Evolutionary conservation across 2,888 invertebrate genomes (phyloP).

Genomic region (Halictus ligatus): DNA sequence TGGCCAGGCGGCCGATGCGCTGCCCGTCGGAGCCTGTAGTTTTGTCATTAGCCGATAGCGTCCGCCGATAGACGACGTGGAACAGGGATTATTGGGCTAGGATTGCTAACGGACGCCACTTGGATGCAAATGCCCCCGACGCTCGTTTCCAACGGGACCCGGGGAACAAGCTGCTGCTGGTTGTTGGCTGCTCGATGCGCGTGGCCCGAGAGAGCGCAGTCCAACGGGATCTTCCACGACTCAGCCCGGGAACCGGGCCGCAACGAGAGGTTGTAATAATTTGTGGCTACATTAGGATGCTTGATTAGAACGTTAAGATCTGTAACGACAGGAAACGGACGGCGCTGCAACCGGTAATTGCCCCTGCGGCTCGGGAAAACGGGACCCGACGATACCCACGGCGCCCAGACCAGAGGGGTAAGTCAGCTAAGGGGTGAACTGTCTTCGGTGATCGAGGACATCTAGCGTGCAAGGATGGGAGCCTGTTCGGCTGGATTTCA

Average conservation of each 20-base stretch:
- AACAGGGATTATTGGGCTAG: conserved; percentile 83
- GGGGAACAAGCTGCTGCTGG: conserved; percentile 62
- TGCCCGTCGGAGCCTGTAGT: conserved; percentile 82
- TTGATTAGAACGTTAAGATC: conserved; percentile 63
- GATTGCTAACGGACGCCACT: conserved; percentile 81
- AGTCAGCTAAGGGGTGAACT: neutral
- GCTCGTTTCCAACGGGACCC: conserved; percentile 26
- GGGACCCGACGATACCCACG: neutral
- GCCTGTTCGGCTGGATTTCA: neutral
- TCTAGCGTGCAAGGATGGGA: neutral
- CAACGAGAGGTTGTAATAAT: conserved; percentile 60
- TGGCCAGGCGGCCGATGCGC: conserved; percentile 57
- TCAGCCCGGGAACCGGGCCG: neutral
- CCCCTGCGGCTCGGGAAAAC: conserved; percentile 24
- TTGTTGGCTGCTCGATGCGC: conserved; percentile 78
- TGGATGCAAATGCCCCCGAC: conserved; percentile 81
- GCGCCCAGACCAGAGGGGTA: neutral
- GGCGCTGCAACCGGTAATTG: conserved; percentile 12
- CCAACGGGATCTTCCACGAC: conserved; percentile 51
- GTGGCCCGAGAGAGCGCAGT: neutral
- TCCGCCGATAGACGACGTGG: conserved; percentile 80
- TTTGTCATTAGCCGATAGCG: conserved; percentile 84
- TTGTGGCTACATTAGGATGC: conserved; percentile 61
- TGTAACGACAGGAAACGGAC: conserved; percentile 42
- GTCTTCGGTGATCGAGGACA: neutral